Evolutionary conservation across 2,888 invertebrate species (phyloP).

Genomic region (Nephrocerus scutellatus): DNA sequence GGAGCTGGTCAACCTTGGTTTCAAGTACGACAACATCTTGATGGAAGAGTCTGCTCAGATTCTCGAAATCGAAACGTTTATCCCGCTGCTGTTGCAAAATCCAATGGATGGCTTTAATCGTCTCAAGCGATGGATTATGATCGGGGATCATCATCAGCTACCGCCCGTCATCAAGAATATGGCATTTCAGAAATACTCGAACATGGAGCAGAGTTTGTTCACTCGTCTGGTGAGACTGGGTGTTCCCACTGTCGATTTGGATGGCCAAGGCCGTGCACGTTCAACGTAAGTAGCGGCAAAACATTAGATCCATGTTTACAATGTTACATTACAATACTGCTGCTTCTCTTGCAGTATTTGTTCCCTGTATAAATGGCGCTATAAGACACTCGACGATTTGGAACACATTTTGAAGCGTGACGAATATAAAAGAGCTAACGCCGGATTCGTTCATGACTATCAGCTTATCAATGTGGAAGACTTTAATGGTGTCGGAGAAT

Average conservation of each 20-base stretch:
- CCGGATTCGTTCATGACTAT: conserved; percentile 88
- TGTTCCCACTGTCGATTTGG: conserved; percentile 94
- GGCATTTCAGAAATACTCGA: conserved; percentile 99
- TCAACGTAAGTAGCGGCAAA: conserved; percentile 51
- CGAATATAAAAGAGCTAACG: conserved; percentile 85
- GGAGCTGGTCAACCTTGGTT: conserved; percentile 90
- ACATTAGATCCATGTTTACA: too few relatives aligned
- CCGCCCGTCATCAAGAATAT: conserved; percentile 99
- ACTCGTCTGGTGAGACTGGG: conserved; percentile 92
- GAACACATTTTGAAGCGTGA: conserved; percentile 75
- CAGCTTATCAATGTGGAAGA: conserved; percentile 95
- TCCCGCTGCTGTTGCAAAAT: conserved; percentile 95
- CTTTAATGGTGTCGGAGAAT: conserved; percentile 93
- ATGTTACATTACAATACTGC: too few relatives aligned
- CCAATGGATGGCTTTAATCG: conserved; percentile 93
- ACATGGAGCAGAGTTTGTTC: conserved; percentile 99
- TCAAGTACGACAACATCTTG: conserved; percentile 96
- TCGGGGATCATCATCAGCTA: conserved; percentile 97
- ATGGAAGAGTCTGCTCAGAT: conserved; percentile 99
- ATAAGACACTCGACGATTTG: conserved; percentile 90
- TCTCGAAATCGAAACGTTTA: conserved; percentile 98
- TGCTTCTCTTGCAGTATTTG: conserved; percentile 61
- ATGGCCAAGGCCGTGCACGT: conserved; percentile 93
- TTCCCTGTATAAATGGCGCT: conserved; percentile 92
- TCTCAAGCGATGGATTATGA: conserved; percentile 99